A percentile compares a stretch with the other conserved stretches of the same genome.
Evolutionary conservation across 2,888 invertebrate genomes (phyloP).

Genomic region (Himalopsyche anomala): DNA sequence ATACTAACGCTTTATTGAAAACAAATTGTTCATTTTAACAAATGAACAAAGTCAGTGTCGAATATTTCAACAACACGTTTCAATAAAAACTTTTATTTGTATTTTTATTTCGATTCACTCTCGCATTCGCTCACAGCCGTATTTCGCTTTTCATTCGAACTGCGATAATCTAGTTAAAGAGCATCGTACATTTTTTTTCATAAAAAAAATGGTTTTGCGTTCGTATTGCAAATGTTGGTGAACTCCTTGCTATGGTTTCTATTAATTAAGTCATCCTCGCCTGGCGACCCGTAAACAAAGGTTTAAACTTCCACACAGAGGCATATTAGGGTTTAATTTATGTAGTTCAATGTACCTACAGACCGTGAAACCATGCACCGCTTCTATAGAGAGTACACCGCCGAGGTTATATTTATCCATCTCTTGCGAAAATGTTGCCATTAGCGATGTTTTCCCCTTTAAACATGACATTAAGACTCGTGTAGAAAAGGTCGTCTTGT

Average conservation of each 20-base stretch:
- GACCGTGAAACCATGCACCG: background rate
- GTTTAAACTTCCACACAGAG: conserved; percentile 26
- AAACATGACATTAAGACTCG: background rate
- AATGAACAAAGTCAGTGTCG: no score
- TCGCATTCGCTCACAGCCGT: no score
- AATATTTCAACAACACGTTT: no score
- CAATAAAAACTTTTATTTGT: no score
- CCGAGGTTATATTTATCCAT: conserved; percentile 2
- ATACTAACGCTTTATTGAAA: no score
- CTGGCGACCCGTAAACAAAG: conserved; percentile 34
- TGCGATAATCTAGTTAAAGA: no score
- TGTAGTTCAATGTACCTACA: conserved; percentile 29
- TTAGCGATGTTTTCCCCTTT: background rate
- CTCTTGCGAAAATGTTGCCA: conserved; percentile 7
- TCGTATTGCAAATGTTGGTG: background rate
- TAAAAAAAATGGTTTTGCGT: no score
- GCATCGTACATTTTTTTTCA: no score
- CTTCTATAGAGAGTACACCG: background rate
- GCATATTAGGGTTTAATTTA: conserved; percentile 34
- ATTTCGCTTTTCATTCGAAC: no score
- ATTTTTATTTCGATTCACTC: no score
- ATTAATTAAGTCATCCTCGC: conserved; percentile 30
- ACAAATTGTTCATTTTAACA: no score
- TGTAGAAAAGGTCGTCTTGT: no score
- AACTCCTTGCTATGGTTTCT: conserved; percentile 7